Conservation (phyloP, 2,797 vertebrate species). For the Morus bassanus region DNA sequence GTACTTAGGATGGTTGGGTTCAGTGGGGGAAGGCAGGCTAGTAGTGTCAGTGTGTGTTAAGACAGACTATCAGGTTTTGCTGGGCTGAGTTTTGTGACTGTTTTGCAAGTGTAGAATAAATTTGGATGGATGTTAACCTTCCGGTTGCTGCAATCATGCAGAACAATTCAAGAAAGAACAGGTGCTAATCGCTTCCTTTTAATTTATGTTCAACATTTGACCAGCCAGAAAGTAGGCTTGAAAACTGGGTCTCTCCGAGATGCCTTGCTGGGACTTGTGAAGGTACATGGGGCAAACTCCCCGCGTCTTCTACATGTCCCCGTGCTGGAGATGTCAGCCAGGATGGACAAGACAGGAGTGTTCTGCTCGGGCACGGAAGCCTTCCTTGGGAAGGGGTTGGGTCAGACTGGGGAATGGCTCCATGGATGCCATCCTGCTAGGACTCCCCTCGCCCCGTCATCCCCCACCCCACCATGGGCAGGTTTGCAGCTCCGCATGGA, state of each 20-base stretch:
- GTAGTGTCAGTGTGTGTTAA: not conserved
- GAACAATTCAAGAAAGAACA: not conserved
- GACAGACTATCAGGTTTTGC: not conserved
- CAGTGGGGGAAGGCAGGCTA: not conserved
- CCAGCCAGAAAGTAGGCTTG: not conserved
- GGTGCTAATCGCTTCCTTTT: not conserved
- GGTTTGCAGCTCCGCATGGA: not conserved
- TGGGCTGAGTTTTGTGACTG: not conserved
- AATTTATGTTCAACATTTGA: not conserved
- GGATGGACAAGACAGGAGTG: not conserved
- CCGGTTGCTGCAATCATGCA: not conserved
- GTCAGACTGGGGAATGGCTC: not conserved
- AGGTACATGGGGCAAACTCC: not conserved
- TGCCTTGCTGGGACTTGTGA: not conserved
- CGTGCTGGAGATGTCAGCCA: not conserved
- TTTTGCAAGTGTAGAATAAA: not conserved
- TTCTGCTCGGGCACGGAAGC: accelerated
- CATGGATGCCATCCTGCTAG: not conserved
- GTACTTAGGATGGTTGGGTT: not conserved
- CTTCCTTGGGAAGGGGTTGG: not conserved
- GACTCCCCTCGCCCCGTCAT: not conserved
- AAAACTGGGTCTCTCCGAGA: accelerated
- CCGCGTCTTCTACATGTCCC: not conserved
- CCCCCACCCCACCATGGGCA: accelerated
- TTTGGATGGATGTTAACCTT: not conserved